Percentiles rank a stretch among this genome's conserved stretches.
phyloP scores from a whole-genome alignment of 1,140 invertebrate species.

The Apis laboriosa region DNA sequence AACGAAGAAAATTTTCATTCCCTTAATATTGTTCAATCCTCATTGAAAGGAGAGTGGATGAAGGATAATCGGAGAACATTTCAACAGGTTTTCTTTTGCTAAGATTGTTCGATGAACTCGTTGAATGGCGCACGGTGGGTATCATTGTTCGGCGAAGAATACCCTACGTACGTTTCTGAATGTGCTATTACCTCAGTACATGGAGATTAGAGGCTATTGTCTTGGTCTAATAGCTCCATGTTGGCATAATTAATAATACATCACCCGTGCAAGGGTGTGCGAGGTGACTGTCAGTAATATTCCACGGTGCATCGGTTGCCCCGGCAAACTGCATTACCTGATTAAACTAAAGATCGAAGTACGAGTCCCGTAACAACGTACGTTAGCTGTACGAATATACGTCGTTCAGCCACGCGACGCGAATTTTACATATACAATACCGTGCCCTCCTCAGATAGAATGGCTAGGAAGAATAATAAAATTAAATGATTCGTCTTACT shows the following conservation, averaged over 20 bases:
- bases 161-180: conserved; percentile 22
- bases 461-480: neutral
- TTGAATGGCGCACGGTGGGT: neutral
- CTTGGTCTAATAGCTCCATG: conserved; percentile 58
- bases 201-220: conserved; percentile 56
- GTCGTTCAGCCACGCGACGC: neutral
- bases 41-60: too few relatives aligned
- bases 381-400: neutral
- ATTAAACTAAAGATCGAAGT: conserved; percentile 43
- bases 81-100: neutral
- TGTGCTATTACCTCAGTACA: conserved; percentile 46
- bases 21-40: too few relatives aligned
- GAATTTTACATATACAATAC: neutral
- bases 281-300: conserved; percentile 42
- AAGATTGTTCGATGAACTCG: neutral
- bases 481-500: too few relatives aligned
- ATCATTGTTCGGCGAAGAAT: conserved; percentile 39
- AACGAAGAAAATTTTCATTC: neutral
- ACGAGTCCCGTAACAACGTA: neutral
- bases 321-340: conserved; percentile 36
- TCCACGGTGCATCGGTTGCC: conserved; percentile 37
- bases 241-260: conserved; percentile 63
- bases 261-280: conserved; percentile 43
- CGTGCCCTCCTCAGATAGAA: neutral
- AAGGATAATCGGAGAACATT: neutral